phyloP scores from a whole-genome alignment of 2,888 invertebrate species.

The Ptilodon capucinus region DNA sequence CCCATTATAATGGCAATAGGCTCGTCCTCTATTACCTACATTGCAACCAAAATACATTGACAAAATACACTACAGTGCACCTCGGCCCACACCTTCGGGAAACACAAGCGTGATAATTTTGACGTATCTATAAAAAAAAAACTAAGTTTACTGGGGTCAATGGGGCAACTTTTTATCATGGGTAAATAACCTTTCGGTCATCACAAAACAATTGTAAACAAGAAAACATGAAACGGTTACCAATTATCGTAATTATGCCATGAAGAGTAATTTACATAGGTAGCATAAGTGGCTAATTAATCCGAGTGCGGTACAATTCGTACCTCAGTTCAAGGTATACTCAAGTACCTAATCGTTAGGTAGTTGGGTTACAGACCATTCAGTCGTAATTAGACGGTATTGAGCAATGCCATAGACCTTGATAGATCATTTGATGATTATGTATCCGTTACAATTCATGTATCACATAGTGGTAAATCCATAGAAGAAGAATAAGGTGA shows the following conservation, averaged over 20 bases:
- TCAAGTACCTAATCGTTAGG: conserved; percentile 7
- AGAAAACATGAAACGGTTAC: neutral
- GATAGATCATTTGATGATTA: neutral
- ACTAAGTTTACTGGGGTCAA: too few relatives aligned
- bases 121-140: too few relatives aligned
- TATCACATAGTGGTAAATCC: neutral
- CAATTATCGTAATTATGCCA: conserved; percentile 16
- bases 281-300: conserved; percentile 24
- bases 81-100: too few relatives aligned
- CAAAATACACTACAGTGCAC: too few relatives aligned
- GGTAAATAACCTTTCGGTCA: neutral
- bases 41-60: too few relatives aligned
- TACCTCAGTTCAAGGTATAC: conserved; percentile 7
- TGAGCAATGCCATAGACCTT: neutral
- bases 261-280: conserved; percentile 16
- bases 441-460: too few relatives aligned
- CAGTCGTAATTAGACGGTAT: conserved; percentile 15
- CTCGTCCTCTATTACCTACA: too few relatives aligned
- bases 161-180: too few relatives aligned
- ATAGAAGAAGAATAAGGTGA: too few relatives aligned
- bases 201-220: neutral
- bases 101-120: too few relatives aligned
- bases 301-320: conserved; percentile 5
- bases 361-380: conserved; percentile 10
- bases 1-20: too few relatives aligned